phyloP scores from a whole-genome alignment of 2,888 invertebrate genomes.

The Oscheius onirici region DNA sequence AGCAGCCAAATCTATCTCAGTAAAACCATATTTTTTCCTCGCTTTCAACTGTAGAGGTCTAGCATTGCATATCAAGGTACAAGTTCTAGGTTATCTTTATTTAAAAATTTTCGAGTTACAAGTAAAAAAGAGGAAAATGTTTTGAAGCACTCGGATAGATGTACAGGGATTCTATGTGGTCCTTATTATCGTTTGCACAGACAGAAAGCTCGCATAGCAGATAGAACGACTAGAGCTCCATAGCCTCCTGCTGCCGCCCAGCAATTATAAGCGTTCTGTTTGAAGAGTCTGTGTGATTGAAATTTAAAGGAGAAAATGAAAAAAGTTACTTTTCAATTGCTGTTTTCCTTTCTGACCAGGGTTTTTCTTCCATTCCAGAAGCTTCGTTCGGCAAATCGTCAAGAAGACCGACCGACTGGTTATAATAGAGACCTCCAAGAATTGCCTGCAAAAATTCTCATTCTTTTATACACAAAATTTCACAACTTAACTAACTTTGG shows the following conservation, averaged over 20 bases:
- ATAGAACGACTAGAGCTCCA: slow-evolving; percentile 43
- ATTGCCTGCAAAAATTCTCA: slow-evolving; percentile 17
- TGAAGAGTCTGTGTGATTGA: slow-evolving; percentile 43
- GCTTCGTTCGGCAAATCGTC: slow-evolving; percentile 54
- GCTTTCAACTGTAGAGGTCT: too few species aligned
- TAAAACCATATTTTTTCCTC: too few species aligned
- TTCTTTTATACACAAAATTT: neutral
- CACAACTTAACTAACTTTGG: neutral
- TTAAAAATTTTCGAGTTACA: too few species aligned
- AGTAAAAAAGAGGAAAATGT: too few species aligned
- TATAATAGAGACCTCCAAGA: slow-evolving; percentile 56
- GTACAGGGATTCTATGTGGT: too few species aligned
- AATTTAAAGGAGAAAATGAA: neutral
- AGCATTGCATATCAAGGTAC: too few species aligned
- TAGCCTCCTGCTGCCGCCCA: slow-evolving; percentile 54
- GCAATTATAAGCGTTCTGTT: slow-evolving; percentile 60
- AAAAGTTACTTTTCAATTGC: slow-evolving; percentile 34
- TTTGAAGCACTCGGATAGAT: too few species aligned
- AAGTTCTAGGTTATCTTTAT: too few species aligned
- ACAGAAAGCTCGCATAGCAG: slow-evolving; percentile 46
- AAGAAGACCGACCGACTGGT: slow-evolving; percentile 59
- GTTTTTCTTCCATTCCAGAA: slow-evolving; percentile 18
- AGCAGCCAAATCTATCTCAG: too few species aligned
- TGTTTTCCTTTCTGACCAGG: slow-evolving; percentile 25
- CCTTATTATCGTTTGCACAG: slow-evolving; percentile 28